A percentile compares a stretch with the other conserved stretches of the same genome.
Evolutionary conservation across 1,140 invertebrate genomes (phyloP).

Genomic region (Grapholita molesta): DNA sequence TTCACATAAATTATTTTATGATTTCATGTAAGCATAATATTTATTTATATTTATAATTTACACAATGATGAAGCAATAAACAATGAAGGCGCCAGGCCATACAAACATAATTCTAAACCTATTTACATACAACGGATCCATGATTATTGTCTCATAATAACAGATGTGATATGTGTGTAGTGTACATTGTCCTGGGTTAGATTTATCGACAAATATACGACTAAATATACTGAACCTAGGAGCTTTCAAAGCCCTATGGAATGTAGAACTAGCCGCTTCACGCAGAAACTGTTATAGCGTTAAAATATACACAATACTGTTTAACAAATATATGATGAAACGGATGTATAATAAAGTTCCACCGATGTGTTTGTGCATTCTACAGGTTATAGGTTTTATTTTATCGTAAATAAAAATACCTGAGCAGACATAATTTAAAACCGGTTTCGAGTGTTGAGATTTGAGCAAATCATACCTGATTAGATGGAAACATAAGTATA

Average conservation of each 20-base stretch:
- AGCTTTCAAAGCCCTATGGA: slow-evolving; percentile 3
- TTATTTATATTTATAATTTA: background rate
- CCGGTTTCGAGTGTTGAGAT: background rate
- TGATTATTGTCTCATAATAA: slow-evolving; percentile 5
- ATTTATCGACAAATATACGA: background rate
- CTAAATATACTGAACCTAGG: slow-evolving; percentile 12
- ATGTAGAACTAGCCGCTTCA: slow-evolving; percentile 5
- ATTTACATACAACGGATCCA: background rate
- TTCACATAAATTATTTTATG: slow-evolving; percentile 1
- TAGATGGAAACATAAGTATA: background rate
- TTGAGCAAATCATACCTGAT: slow-evolving; percentile 6
- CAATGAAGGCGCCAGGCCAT: background rate
- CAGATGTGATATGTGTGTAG: slow-evolving; percentile 3
- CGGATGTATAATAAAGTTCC: background rate
- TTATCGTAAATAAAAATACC: background rate
- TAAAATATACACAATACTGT: background rate
- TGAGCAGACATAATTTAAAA: background rate
- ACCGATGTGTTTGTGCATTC: background rate
- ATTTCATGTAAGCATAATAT: background rate
- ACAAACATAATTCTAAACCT: background rate
- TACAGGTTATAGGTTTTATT: background rate
- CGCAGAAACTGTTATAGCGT: background rate
- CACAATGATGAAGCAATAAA: background rate
- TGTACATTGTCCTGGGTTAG: background rate
- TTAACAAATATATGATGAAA: background rate